phyloP scores from a whole-genome alignment of 2,888 invertebrate species.

The Melanophora roralis region DNA sequence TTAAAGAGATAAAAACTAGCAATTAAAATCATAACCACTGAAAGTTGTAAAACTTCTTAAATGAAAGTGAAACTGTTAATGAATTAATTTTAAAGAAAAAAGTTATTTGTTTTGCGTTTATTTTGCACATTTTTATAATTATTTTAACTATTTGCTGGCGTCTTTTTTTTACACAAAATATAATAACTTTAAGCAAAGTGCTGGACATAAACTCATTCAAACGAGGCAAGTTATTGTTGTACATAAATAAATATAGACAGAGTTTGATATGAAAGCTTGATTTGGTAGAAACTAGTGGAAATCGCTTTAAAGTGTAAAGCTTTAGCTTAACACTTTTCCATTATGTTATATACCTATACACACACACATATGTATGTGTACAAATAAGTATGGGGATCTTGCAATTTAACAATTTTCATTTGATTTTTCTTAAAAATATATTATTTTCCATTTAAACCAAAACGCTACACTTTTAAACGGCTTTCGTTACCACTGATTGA shows the following conservation, averaged over 20 bases:
- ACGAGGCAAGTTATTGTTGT: slow-evolving; percentile 7
- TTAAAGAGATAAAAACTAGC: background rate
- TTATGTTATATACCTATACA: background rate
- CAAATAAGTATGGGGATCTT: background rate
- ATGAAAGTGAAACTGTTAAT: slow-evolving; percentile 44
- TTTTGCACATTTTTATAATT: background rate
- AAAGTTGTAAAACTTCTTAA: background rate
- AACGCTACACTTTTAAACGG: slow-evolving; percentile 1
- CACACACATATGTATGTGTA: background rate
- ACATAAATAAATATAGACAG: background rate
- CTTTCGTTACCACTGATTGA: slow-evolving; percentile 8
- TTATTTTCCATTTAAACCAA: slow-evolving; percentile 1
- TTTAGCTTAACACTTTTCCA: slow-evolving; percentile 42
- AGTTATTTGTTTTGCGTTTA: background rate
- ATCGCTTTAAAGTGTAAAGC: slow-evolving; percentile 18
- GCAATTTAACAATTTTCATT: slow-evolving; percentile 15
- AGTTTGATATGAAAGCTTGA: slow-evolving; percentile 12
- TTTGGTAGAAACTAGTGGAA: slow-evolving; percentile 18
- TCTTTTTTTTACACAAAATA: too few relatives aligned
- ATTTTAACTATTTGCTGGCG: background rate
- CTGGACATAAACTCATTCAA: background rate
- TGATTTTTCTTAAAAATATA: background rate
- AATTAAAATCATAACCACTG: slow-evolving; percentile 11
- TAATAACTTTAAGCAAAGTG: background rate
- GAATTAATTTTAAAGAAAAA: background rate